Percentiles rank a stretch among this genome's conserved stretches.
Evolutionary conservation across 1,140 invertebrate genomes (phyloP).

Genomic region (Zaprionus vittiger): DNA sequence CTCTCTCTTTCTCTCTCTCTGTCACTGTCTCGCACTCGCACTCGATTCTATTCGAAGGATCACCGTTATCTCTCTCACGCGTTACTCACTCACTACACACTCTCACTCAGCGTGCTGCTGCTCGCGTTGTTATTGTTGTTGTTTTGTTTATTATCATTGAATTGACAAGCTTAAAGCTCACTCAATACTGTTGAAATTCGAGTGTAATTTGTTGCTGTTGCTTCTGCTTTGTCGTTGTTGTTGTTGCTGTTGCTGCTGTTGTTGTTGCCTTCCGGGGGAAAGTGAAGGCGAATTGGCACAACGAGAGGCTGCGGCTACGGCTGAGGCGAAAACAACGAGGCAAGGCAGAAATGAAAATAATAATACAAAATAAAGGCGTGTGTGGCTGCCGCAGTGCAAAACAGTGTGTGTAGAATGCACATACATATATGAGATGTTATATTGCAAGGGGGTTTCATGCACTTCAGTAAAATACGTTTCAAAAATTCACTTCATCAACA

Average conservation of each 20-base stretch:
- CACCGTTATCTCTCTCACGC: slow-evolving; percentile 16
- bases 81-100: not conserved
- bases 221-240: slow-evolving; percentile 3
- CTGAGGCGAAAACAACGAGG: slow-evolving; percentile 5
- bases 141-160: slow-evolving; percentile 12
- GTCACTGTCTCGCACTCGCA: too few relatives aligned
- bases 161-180: slow-evolving; percentile 8
- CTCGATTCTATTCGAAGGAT: slow-evolving; percentile 1
- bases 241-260: not conserved
- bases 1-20: not conserved
- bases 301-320: slow-evolving; percentile 11
- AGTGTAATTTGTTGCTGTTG: slow-evolving; percentile 3
- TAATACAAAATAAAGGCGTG: slow-evolving; percentile 25
- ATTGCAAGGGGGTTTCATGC: slow-evolving; percentile 30
- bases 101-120: slow-evolving; percentile 8
- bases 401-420: not conserved
- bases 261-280: slow-evolving; percentile 8
- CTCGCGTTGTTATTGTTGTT: slow-evolving; percentile 11
- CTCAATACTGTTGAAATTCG: slow-evolving; percentile 5
- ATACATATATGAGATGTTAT: slow-evolving; percentile 1
- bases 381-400: slow-evolving; percentile 24
- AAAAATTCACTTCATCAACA: slow-evolving; percentile 30
- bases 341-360: slow-evolving; percentile 18
- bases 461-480: slow-evolving; percentile 29
- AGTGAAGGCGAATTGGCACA: slow-evolving; percentile 30